Percentiles rank a stretch among this genome's conserved stretches.
Conservation (phyloP, 2,888 invertebrate species). For the Lottia scabra region DNA sequence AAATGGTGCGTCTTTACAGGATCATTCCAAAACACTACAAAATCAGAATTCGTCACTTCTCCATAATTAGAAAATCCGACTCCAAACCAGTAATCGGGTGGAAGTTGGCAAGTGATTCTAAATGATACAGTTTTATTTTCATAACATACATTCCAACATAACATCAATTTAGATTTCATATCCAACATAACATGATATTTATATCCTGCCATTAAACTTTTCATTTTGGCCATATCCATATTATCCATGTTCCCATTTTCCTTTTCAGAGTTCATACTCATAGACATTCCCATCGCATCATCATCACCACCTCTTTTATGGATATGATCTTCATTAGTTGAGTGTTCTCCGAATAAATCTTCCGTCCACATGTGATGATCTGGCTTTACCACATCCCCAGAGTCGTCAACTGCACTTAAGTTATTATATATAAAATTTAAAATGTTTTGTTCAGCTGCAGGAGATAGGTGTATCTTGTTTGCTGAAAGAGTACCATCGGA, state of each 20-base stretch:
- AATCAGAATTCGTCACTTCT: conserved; percentile 48
- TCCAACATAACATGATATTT: background rate
- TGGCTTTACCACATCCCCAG: no score
- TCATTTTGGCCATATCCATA: background rate
- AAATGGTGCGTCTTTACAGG: conserved; percentile 42
- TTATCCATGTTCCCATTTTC: background rate
- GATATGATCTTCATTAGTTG: background rate
- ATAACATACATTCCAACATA: background rate
- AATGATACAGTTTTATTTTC: background rate
- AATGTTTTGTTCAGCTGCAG: no score
- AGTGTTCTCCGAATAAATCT: no score
- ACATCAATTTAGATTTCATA: background rate
- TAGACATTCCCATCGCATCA: background rate
- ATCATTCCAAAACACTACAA: conserved; percentile 59
- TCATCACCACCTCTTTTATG: background rate
- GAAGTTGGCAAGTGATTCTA: background rate
- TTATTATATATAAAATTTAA: no score
- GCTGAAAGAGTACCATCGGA: no score
- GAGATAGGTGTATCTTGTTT: no score
- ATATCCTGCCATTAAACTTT: background rate
- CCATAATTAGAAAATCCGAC: conserved; percentile 59
- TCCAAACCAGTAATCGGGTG: conserved; percentile 36
- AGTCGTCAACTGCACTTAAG: no score
- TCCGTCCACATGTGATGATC: no score
- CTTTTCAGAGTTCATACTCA: background rate